Evolutionary conservation across 1,140 invertebrate genomes (phyloP).

Genomic region (Oreohelix idahoensis): DNA sequence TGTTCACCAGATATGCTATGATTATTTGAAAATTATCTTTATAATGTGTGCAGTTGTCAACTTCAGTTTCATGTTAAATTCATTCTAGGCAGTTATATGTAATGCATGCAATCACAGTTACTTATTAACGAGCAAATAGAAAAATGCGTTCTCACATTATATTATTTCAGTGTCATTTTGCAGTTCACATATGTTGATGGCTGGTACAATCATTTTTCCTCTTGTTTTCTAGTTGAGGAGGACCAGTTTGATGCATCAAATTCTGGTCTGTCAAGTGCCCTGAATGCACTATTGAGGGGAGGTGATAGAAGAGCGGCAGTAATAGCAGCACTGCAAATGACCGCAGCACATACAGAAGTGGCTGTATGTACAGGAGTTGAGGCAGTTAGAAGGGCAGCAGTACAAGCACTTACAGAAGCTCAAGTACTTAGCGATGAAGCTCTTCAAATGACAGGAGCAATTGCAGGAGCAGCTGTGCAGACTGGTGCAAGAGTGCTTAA

Average conservation of each 20-base stretch:
- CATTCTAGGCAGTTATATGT: no score
- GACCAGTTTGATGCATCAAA: background rate
- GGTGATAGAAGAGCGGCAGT: background rate
- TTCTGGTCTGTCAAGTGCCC: background rate
- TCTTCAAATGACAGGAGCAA: background rate
- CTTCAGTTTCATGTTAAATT: no score
- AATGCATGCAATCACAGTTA: no score
- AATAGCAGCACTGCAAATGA: background rate
- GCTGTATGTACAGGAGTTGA: background rate
- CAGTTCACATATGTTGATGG: no score
- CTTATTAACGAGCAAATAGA: no score
- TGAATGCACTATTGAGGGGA: background rate
- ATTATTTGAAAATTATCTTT: no score
- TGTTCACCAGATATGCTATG: no score
- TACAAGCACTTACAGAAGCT: background rate
- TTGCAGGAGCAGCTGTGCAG: background rate
- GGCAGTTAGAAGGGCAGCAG: background rate
- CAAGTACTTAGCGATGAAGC: no score
- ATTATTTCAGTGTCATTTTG: no score
- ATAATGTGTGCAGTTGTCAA: no score
- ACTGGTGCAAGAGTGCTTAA: background rate
- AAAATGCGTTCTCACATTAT: no score
- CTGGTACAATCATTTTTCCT: background rate
- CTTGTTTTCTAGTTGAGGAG: background rate
- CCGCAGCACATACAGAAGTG: background rate